phyloP scores from a whole-genome alignment of 2,888 invertebrate genomes.

The Caenorhabditis sp. region DNA sequence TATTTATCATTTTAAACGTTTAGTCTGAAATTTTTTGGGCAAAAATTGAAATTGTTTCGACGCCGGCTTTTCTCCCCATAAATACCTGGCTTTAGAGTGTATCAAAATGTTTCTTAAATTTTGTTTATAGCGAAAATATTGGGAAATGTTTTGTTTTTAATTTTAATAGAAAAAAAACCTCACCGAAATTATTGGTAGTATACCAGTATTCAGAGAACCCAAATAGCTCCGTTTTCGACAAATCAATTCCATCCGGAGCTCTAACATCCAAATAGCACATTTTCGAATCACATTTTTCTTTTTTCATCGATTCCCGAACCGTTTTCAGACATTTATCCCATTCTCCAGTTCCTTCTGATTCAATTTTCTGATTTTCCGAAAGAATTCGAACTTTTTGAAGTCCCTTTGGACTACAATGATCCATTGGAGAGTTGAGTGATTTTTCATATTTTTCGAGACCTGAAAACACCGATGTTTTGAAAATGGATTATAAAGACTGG shows the following conservation, averaged over 20 bases:
- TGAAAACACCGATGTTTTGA: constrained; percentile 7
- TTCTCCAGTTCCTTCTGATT: constrained; percentile 60
- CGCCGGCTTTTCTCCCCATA: no score
- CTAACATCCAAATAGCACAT: constrained; percentile 61
- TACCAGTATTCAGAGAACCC: constrained; percentile 61
- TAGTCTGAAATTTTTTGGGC: no score
- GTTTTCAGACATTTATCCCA: constrained; percentile 60
- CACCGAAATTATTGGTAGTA: constrained; percentile 51
- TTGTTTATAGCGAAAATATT: no score
- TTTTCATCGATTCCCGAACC: neutral
- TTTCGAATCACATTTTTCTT: constrained; percentile 25
- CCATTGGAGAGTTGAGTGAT: neutral
- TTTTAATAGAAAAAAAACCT: no score
- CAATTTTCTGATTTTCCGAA: constrained; percentile 9
- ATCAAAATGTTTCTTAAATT: no score
- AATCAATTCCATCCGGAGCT: constrained; percentile 51
- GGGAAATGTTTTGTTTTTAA: no score
- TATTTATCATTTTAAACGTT: no score
- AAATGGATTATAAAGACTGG: no score
- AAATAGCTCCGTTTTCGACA: constrained; percentile 62
- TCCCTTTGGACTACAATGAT: neutral
- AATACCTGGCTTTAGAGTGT: no score
- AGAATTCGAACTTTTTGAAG: neutral
- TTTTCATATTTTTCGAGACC: constrained; percentile 41
- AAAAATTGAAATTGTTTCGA: no score